These are phyloP conservation scores for Buphagus erythrorhynchus DNA, from an alignment of 2,797 vertebrate species.

Conservation along the genomic window DNA sequence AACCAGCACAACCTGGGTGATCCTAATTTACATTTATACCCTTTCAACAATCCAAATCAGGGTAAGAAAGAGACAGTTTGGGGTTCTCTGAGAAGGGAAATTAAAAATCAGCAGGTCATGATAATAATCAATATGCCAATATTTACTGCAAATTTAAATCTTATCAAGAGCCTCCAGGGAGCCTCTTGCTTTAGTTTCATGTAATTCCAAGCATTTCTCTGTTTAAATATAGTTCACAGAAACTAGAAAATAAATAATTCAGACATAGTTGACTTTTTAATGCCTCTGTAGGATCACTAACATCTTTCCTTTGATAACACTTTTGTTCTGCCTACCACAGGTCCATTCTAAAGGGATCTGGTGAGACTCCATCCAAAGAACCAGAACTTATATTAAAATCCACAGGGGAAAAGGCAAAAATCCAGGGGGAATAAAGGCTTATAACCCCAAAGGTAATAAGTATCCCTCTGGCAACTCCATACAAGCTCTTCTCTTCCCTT, in stretches of 20 bases:
- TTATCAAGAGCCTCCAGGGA: neutral
- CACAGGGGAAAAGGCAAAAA: slow-evolving; percentile 54
- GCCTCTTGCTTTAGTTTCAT: neutral
- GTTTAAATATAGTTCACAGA: neutral
- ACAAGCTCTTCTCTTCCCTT: slow-evolving; percentile 16
- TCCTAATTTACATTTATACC: neutral
- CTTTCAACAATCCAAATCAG: neutral
- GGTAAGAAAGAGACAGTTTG: neutral
- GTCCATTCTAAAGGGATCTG: slow-evolving; percentile 71
- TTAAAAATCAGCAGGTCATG: neutral
- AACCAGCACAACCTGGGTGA: neutral
- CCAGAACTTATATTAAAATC: slow-evolving; percentile 52
- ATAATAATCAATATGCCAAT: neutral
- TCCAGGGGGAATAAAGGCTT: slow-evolving; percentile 32
- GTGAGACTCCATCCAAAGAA: slow-evolving; percentile 69
- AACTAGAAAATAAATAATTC: slow-evolving; percentile 13
- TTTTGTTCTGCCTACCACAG: slow-evolving; percentile 66
- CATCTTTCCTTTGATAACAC: neutral
- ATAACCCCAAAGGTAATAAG: slow-evolving; percentile 45
- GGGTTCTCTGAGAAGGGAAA: neutral
- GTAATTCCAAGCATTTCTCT: neutral
- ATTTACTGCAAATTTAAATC: neutral
- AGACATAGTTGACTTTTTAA: neutral
- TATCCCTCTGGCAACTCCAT: slow-evolving; percentile 28
- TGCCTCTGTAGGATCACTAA: neutral